Evolutionary conservation across 1,140 invertebrate species (phyloP).

Genomic region (Drosophila eugracilis): DNA sequence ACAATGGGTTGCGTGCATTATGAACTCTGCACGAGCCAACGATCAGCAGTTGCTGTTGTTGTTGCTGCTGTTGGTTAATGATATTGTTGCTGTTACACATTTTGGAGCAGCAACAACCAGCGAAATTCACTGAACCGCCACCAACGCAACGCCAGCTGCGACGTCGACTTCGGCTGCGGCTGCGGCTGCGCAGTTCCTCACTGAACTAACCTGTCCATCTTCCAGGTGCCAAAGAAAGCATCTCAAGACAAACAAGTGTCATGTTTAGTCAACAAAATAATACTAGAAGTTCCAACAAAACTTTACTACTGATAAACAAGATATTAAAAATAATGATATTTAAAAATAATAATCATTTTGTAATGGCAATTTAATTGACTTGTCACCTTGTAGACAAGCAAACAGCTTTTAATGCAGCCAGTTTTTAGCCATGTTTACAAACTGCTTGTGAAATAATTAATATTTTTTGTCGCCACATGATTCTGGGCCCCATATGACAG

Average conservation of each 20-base stretch:
- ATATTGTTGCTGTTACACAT: conserved; percentile 41
- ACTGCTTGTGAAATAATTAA: conserved; percentile 3
- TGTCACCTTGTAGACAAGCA: neutral
- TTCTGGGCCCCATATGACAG: neutral
- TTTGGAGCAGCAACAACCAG: conserved; percentile 27
- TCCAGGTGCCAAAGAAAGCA: neutral
- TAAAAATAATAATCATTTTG: neutral
- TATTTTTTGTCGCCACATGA: neutral
- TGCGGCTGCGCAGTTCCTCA: conserved; percentile 46
- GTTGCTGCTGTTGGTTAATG: conserved; percentile 18
- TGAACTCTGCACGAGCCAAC: conserved; percentile 79
- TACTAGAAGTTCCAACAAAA: too few species aligned
- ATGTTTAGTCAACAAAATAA: neutral
- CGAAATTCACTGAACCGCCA: conserved; percentile 56
- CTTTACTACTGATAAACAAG: too few species aligned
- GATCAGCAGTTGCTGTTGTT: conserved; percentile 35
- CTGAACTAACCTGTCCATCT: conserved; percentile 26
- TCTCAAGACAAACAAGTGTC: neutral
- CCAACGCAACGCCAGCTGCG: conserved; percentile 38
- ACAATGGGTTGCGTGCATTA: conserved; percentile 71
- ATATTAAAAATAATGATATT: neutral
- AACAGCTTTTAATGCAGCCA: neutral
- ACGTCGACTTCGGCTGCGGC: conserved; percentile 9
- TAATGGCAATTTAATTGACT: neutral
- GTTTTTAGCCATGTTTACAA: neutral